phyloP scores from a whole-genome alignment of 2,797 vertebrate species.

The Betta splendens region DNA sequence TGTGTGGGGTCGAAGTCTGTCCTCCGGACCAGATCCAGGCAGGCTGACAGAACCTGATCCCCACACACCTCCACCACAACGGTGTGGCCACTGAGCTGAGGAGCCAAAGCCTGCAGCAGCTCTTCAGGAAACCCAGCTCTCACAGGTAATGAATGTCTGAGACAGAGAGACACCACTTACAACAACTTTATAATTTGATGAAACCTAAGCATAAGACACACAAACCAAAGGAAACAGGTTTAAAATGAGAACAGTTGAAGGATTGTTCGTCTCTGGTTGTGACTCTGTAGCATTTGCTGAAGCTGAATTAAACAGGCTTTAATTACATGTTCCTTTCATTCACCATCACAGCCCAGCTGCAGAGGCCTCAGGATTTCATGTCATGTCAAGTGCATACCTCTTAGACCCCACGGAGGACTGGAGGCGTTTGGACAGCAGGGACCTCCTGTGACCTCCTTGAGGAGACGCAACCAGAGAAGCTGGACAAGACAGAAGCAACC shows the following conservation, averaged over 20 bases:
- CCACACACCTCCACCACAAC: slow-evolving; percentile 59
- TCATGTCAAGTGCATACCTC: no score
- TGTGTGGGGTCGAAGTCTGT: slow-evolving; percentile 83
- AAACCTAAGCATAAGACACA: no score
- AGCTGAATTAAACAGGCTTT: no score
- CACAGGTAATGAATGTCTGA: slow-evolving; percentile 14
- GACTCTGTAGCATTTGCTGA: no score
- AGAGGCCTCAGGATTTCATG: no score
- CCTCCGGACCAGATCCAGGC: slow-evolving; percentile 83
- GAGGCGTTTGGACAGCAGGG: slow-evolving; percentile 65
- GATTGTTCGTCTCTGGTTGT: no score
- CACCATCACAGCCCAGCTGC: no score
- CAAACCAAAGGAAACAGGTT: no score
- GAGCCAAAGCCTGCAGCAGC: slow-evolving; percentile 63
- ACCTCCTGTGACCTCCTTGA: slow-evolving; percentile 56
- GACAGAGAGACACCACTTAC: not conserved
- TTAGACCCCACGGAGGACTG: slow-evolving; percentile 64
- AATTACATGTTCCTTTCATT: no score
- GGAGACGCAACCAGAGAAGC: slow-evolving; percentile 66
- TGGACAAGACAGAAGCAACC: slow-evolving; percentile 12
- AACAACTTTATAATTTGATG: no score
- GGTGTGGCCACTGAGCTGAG: slow-evolving; percentile 1
- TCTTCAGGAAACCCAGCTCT: slow-evolving; percentile 41
- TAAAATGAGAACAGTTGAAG: no score
- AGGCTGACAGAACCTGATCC: slow-evolving; percentile 82